Conservation (phyloP, 2,797 vertebrate genomes). For the Iguana delicatissima region DNA sequence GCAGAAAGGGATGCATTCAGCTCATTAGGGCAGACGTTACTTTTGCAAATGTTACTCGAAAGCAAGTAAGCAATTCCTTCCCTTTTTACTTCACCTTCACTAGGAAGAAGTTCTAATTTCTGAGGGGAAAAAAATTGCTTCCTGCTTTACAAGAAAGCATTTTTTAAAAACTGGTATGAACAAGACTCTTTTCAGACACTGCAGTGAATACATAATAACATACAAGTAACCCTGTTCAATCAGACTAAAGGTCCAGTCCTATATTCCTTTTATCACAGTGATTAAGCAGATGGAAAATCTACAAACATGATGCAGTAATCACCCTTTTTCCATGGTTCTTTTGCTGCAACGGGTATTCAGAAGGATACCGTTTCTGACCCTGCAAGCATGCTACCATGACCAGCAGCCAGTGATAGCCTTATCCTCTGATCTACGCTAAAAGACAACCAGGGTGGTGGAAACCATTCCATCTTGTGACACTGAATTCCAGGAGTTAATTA, state of each 20-base stretch:
- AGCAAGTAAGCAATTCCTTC: background rate
- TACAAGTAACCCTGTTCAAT: background rate
- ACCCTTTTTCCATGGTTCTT: background rate
- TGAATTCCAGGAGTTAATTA: background rate
- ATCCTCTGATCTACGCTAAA: background rate
- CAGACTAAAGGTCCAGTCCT: background rate
- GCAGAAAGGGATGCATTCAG: background rate
- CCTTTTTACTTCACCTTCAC: background rate
- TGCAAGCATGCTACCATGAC: background rate
- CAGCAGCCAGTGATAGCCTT: background rate
- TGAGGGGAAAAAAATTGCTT: background rate
- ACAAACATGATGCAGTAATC: background rate
- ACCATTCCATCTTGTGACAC: background rate
- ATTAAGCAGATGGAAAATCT: background rate
- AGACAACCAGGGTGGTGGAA: too few species aligned
- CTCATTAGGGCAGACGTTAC: background rate
- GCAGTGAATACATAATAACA: background rate
- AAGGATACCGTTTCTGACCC: too few species aligned
- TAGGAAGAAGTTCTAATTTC: background rate
- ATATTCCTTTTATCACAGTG: background rate
- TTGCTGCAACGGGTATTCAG: background rate
- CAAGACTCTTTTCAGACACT: background rate
- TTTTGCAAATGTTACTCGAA: slow-evolving; percentile 14
- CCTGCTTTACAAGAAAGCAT: background rate
- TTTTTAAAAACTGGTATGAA: background rate